A percentile compares a stretch with the other conserved stretches of the same genome.
phyloP scores from a whole-genome alignment of 2,113 vertebrate genomes.

The Orientallactaga bullata region DNA sequence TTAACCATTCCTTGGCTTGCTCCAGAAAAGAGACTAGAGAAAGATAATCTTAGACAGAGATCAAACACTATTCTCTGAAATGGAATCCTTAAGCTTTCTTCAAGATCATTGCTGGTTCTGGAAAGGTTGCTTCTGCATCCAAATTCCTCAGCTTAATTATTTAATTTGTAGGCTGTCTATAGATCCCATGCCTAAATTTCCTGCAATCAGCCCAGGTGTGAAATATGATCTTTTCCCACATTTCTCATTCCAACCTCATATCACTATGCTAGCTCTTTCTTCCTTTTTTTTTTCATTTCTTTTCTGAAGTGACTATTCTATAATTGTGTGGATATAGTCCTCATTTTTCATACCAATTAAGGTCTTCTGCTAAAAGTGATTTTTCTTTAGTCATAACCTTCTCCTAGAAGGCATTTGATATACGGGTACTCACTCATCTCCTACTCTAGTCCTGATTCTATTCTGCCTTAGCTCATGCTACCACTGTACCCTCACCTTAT shows the following conservation, averaged over 20 bases:
- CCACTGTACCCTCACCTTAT: not conserved
- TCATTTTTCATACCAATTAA: not conserved
- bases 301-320: not conserved
- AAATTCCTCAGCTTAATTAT: not conserved
- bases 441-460: not conserved
- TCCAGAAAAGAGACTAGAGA: not conserved
- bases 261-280: not conserved
- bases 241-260: not conserved
- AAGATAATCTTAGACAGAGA: not conserved
- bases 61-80: not conserved
- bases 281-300: not conserved
- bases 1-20: not conserved
- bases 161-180: not conserved
- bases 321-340: not conserved
- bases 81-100: not conserved
- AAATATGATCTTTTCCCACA: not conserved
- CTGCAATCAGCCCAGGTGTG: not conserved
- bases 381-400: not conserved
- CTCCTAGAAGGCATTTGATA: not conserved
- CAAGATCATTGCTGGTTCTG: not conserved
- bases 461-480: not conserved
- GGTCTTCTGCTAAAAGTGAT: not conserved
- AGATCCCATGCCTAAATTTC: accelerated
- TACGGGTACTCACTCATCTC: not conserved
- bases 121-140: not conserved